Conservation (phyloP, 2,113 vertebrate species). For the Erythrolamprus reginae region DNA sequence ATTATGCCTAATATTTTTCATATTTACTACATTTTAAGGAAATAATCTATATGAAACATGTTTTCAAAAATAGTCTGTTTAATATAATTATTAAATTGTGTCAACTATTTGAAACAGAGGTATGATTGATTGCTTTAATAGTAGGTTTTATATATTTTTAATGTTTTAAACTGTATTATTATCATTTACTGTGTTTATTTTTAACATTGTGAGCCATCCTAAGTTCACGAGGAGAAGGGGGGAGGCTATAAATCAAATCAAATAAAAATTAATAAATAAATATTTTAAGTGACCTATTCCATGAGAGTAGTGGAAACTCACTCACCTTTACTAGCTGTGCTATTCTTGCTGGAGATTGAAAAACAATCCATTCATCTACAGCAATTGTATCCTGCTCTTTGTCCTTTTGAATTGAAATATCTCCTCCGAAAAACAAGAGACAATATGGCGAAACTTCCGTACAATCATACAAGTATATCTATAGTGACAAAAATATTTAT, state of each 20-base stretch:
- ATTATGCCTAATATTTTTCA: not conserved
- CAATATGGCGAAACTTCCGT: conserved; percentile 98
- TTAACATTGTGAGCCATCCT: too few species aligned
- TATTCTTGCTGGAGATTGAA: conserved; percentile 90
- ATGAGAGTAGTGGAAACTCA: not conserved
- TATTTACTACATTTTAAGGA: not conserved
- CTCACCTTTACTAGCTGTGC: conserved; percentile 91
- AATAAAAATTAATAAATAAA: too few species aligned
- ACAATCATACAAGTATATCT: conserved; percentile 98
- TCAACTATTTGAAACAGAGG: too few species aligned
- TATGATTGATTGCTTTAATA: too few species aligned
- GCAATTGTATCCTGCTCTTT: conserved; percentile 90
- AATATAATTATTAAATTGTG: not conserved
- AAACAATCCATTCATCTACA: conserved; percentile 96
- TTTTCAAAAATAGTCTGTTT: not conserved
- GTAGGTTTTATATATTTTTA: too few species aligned
- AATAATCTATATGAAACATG: too few species aligned
- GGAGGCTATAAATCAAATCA: too few species aligned
- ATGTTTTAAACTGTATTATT: too few species aligned
- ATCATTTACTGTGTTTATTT: too few species aligned
- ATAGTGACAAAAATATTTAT: conserved; percentile 14
- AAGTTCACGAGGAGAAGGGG: too few species aligned
- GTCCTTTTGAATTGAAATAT: conserved; percentile 95
- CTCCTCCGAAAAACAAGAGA: conserved; percentile 93
- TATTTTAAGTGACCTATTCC: not conserved